These are phyloP conservation scores for Atherix ibis DNA, from an alignment of 2,888 invertebrate genomes.

Conservation along the genomic window DNA sequence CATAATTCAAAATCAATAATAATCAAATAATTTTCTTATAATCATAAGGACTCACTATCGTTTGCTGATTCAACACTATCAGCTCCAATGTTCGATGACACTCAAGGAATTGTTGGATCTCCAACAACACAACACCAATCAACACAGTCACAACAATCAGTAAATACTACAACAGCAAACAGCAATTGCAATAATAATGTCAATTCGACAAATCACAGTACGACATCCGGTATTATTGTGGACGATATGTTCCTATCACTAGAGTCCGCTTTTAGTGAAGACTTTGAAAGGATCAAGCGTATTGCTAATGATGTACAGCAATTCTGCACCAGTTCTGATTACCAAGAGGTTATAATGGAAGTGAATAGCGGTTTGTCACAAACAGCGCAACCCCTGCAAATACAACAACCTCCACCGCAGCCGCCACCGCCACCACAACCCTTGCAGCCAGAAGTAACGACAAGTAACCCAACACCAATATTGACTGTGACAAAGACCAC, in stretches of 20 bases:
- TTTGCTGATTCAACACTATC: conserved; percentile 30
- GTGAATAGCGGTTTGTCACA: conserved; percentile 20
- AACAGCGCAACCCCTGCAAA: conserved; percentile 28
- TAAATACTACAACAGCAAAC: conserved; percentile 13
- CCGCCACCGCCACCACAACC: conserved; percentile 34
- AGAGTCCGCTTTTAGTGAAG: conserved; percentile 44
- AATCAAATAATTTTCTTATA: too few relatives aligned
- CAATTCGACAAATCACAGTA: conserved; percentile 10
- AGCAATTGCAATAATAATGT: conserved; percentile 12
- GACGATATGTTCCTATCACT: conserved; percentile 34
- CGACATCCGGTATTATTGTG: conserved; percentile 25
- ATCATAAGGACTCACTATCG: conserved; percentile 22
- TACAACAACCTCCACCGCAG: too few relatives aligned
- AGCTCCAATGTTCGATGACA: conserved; percentile 30
- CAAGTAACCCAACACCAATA: conserved; percentile 36
- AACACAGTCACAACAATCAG: conserved; percentile 12
- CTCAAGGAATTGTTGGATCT: conserved; percentile 16
- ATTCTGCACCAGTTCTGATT: conserved; percentile 40
- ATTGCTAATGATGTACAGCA: conserved; percentile 70
- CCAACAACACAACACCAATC: conserved; percentile 10
- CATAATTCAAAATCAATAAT: background rate
- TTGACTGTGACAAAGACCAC: conserved; percentile 36
- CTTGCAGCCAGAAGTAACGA: conserved; percentile 40
- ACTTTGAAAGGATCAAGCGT: conserved; percentile 70
- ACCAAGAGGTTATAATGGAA: conserved; percentile 30